Evolutionary conservation across 2,797 vertebrate species (phyloP).

Genomic region (Euphonia xanthogaster): DNA sequence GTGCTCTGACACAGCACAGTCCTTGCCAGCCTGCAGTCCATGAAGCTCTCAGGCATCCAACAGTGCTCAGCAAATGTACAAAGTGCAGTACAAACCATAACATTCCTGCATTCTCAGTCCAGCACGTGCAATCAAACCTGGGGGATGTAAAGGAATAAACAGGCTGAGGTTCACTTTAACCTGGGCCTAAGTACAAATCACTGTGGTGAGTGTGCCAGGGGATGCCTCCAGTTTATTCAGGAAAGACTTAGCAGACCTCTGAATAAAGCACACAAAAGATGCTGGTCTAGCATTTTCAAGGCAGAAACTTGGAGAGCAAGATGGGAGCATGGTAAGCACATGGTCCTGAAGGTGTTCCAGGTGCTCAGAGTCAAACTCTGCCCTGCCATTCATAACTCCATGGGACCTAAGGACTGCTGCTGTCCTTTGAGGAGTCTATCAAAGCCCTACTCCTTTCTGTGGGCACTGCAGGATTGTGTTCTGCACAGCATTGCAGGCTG

Average conservation of each 20-base stretch:
- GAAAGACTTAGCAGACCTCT: background rate
- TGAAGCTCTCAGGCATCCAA: background rate
- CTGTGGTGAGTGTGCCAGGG: background rate
- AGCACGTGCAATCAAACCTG: background rate
- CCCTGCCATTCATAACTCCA: background rate
- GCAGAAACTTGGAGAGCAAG: background rate
- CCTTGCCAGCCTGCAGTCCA: background rate
- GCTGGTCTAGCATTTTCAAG: background rate
- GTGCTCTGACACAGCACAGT: background rate
- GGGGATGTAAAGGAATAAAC: background rate
- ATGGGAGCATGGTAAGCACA: background rate
- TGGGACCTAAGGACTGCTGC: background rate
- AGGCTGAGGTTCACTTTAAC: background rate
- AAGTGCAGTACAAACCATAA: background rate
- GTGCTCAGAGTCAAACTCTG: background rate
- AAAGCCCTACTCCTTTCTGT: background rate
- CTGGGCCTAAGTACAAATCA: background rate
- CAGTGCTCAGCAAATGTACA: background rate
- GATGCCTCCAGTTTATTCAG: background rate
- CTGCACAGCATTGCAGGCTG: background rate
- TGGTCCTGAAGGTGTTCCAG: background rate
- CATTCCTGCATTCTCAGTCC: accelerated
- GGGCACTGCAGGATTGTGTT: background rate
- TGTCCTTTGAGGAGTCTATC: background rate
- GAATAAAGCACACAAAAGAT: background rate